Evolutionary conservation across 2,113 vertebrate species (phyloP).

Genomic region (Podarcis raffonei): DNA sequence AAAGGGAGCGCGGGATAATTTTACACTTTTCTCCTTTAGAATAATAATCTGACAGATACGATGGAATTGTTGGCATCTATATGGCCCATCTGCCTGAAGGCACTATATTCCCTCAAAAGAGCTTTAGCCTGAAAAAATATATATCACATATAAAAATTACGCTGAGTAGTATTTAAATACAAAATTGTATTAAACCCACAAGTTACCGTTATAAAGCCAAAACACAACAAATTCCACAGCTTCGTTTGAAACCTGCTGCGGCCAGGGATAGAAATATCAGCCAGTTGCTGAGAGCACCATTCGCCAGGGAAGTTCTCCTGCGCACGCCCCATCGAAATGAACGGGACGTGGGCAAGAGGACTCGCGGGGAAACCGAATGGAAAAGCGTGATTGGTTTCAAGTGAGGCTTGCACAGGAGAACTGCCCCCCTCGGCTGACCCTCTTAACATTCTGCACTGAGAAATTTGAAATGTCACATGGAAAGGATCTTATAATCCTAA

Average conservation of each 20-base stretch:
- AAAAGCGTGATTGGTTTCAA: neutral
- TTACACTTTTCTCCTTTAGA: neutral
- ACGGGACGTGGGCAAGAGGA: neutral
- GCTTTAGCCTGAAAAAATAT: neutral
- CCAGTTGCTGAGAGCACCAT: neutral
- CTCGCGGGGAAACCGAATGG: neutral
- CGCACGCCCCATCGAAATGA: neutral
- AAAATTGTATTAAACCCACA: neutral
- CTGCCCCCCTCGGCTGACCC: neutral
- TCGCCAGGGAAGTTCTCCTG: neutral
- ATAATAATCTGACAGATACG: accelerated
- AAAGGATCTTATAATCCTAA: neutral
- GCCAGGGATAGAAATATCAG: neutral
- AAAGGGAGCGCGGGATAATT: neutral
- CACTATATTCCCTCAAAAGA: neutral
- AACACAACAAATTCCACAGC: neutral
- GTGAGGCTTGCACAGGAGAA: neutral
- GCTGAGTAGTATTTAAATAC: neutral
- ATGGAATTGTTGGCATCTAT: slow-evolving; percentile 21
- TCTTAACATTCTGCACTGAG: neutral
- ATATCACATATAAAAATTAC: neutral
- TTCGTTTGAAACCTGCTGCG: neutral
- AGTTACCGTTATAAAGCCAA: neutral
- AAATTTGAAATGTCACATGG: neutral
- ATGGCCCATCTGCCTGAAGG: neutral